Evolutionary conservation across 2,888 invertebrate species (phyloP), one percentile per base, ranked within the genome.

Genomic region (Diaphora mendica): DNA sequence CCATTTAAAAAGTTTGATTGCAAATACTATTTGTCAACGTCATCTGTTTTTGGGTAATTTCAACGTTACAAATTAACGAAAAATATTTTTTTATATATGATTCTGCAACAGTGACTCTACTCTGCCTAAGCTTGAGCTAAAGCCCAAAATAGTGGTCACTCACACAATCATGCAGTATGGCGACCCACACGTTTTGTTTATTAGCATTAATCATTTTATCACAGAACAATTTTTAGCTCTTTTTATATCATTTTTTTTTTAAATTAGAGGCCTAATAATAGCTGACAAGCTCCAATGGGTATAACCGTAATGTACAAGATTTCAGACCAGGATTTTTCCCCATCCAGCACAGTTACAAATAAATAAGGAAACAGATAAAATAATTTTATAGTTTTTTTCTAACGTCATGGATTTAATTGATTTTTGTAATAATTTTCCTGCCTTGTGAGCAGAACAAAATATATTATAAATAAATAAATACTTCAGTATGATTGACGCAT

Each of bases 361-460:
- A 85, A 88, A 89, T 79, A 87, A 89, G 88, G 88, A 89, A 87
- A 81, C 79, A 80, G 76, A 80, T 79, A 72, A 80, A 70, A 79
- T 79, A 77, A 85, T 83, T 83, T 79, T 83, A 85, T 84, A 81
- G 35, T 78, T 79, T 87, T 82, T 79, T 85, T 84, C 76, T 77
- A 79, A 83, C 82, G 81, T 82, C 82, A 81, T 82, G 86, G 84
- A 42, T 77, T 76, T 79, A 82, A 83, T 84, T 86, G 86, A 85
- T 90, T 89, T n/a, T 86, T 82, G 79, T 76, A 69, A 71, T 74
- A 79, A 74, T 89, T 91, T 89, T 90, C 90, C 89, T 87, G 77
- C 77, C 77, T 67, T 78, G 77, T 33, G 69, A 74, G 71, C 62
- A 35, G 59, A 62, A 44, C 62, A 30, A 73, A 83, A 79, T 82